Conservation (phyloP, 1,140 invertebrate genomes). For the Drosophila sulfurigaster region DNA sequence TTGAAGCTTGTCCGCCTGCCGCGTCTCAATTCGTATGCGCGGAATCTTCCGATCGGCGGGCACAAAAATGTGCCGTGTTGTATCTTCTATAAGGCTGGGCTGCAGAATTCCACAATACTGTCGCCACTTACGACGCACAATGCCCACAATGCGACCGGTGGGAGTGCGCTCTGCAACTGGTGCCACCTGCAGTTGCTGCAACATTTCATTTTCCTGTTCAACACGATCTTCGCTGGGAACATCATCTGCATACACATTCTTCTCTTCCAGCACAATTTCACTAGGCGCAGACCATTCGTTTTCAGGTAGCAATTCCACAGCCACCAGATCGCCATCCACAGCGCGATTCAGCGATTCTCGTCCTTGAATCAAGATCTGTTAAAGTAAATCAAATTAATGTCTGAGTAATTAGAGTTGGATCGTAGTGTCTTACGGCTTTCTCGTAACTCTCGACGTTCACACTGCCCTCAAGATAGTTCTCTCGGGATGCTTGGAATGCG, state of each 20-base stretch:
- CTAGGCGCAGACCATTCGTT: conserved; percentile 95
- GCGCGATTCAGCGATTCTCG: conserved; percentile 95
- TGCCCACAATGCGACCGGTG: conserved; percentile 96
- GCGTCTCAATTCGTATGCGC: conserved; percentile 95
- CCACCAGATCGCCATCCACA: conserved; percentile 98
- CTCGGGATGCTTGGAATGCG: conserved; percentile 92
- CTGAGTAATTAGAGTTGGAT: not conserved
- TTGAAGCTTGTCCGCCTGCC: conserved; percentile 92
- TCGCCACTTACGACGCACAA: conserved; percentile 98
- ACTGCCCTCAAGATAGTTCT: conserved; percentile 98
- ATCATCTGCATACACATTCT: conserved; percentile 90
- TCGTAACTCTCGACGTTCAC: conserved; percentile 92
- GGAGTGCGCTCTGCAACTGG: conserved; percentile 86
- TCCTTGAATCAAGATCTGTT: conserved; percentile 95
- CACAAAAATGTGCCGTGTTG: conserved; percentile 92
- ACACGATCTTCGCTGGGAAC: conserved; percentile 87
- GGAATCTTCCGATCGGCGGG: conserved; percentile 96
- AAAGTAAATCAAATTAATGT: not conserved
- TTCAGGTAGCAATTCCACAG: conserved; percentile 95
- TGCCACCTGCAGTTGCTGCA: conserved; percentile 62
- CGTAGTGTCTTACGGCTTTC: conserved; percentile 88
- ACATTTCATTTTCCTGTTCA: conserved; percentile 65
- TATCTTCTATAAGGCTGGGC: conserved; percentile 90
- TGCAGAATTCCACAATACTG: conserved; percentile 98
- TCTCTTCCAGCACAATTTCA: conserved; percentile 93